These are phyloP conservation scores for Eudasyphora cyanicolor DNA, from an alignment of 2,888 invertebrate species.

Conservation along the genomic window DNA sequence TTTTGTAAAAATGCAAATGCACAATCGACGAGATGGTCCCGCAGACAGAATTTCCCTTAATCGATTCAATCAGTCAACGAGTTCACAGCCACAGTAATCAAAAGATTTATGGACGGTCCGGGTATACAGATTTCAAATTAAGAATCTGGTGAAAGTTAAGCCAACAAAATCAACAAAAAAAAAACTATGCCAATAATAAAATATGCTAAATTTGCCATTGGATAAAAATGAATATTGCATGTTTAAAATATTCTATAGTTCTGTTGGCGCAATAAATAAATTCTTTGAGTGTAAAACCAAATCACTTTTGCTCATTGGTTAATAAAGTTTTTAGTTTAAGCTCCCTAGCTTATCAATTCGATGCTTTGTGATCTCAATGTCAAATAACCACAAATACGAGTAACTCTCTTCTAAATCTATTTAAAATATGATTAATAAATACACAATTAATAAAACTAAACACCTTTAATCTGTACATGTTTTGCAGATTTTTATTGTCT, in stretches of 20 bases:
- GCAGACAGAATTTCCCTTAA: no score
- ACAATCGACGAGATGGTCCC: no score
- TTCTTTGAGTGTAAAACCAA: not conserved
- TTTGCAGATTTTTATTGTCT: not conserved
- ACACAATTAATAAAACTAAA: not conserved
- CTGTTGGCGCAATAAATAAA: not conserved
- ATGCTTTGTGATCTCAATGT: not conserved
- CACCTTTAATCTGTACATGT: not conserved
- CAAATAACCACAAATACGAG: no score
- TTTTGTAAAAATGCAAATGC: not conserved
- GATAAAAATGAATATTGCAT: not conserved
- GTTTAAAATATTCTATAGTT: not conserved
- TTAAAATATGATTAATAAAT: not conserved
- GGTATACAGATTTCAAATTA: not conserved
- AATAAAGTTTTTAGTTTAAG: no score
- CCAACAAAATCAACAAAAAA: no score
- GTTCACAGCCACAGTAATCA: not conserved
- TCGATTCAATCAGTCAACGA: not conserved
- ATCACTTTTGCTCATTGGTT: no score
- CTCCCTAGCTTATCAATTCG: not conserved
- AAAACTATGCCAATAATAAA: not conserved
- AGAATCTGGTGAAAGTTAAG: not conserved
- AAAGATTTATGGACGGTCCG: not conserved
- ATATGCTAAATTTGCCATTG: not conserved
- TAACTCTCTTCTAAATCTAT: not conserved